phyloP scores from a whole-genome alignment of 2,888 invertebrate genomes.

The Zelleria hepariella region DNA sequence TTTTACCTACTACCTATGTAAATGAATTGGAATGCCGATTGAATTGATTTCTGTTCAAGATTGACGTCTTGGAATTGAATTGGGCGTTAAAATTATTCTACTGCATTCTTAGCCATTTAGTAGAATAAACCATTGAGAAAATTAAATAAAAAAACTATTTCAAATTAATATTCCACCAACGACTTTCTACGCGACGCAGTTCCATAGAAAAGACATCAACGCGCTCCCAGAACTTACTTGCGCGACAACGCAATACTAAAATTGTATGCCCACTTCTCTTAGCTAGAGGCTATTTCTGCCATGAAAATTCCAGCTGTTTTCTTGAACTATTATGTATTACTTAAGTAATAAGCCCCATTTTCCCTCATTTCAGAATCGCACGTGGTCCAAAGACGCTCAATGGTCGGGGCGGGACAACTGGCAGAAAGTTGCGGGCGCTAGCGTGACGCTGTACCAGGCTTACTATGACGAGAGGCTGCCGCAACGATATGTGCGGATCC shows the following conservation, averaged over 20 bases:
- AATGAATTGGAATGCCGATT: too few species aligned
- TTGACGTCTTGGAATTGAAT: too few species aligned
- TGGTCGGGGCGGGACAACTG: conserved; percentile 29
- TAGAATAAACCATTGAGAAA: too few species aligned
- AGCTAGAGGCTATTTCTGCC: background rate
- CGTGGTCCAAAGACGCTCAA: conserved; percentile 30
- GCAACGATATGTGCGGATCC: conserved; percentile 53
- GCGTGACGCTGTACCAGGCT: conserved; percentile 63
- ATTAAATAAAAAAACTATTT: background rate
- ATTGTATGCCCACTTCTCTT: too few species aligned
- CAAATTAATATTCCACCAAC: background rate
- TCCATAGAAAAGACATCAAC: conserved; percentile 5
- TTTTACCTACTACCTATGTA: too few species aligned
- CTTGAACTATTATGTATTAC: background rate
- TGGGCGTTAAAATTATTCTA: too few species aligned
- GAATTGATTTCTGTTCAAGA: too few species aligned
- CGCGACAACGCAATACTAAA: background rate
- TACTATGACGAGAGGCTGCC: conserved; percentile 65
- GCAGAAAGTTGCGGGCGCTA: conserved; percentile 52
- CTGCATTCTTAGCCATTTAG: too few species aligned
- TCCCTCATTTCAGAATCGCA: conserved; percentile 41
- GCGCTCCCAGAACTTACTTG: background rate
- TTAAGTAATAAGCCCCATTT: background rate
- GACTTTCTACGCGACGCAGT: background rate
- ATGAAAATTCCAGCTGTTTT: background rate